Conservation (phyloP, 64 coral and sea anemone genomes). For the Orbicella faveolata region DNA sequence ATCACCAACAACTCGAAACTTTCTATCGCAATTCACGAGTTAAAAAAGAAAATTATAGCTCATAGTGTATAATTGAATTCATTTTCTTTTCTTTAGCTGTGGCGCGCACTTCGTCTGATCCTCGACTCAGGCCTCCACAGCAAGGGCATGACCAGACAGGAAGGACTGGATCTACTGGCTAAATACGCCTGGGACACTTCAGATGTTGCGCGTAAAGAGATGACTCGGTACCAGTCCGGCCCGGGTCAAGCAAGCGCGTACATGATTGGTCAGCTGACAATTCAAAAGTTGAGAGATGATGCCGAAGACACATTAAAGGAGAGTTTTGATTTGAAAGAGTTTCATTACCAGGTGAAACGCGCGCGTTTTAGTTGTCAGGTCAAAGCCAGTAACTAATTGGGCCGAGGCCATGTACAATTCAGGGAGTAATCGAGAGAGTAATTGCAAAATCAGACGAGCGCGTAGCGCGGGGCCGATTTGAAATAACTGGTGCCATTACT, state of each 20-base stretch:
- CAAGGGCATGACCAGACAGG: conserved; percentile 65
- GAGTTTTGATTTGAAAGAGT: conserved; percentile 72
- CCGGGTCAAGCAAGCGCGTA: conserved; percentile 83
- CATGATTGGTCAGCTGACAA: conserved; percentile 81
- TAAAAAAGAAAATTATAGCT: background rate
- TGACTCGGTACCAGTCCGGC: conserved; percentile 87
- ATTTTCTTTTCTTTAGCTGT: conserved; percentile 60
- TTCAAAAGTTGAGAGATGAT: conserved; percentile 53
- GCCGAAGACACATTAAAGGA: conserved; percentile 43
- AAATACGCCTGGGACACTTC: conserved; percentile 95
- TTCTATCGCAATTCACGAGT: too few relatives aligned
- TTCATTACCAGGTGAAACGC: conserved; percentile 74
- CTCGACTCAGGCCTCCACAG: conserved; percentile 87
- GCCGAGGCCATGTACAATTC: too few relatives aligned
- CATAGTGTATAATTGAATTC: background rate
- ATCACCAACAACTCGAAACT: too few relatives aligned
- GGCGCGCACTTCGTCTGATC: conserved; percentile 84
- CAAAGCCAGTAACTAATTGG: too few relatives aligned
- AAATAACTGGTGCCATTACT: too few relatives aligned
- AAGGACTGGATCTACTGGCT: conserved; percentile 75
- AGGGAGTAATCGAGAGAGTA: too few relatives aligned
- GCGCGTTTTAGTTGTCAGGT: too few relatives aligned
- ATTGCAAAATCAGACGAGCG: too few relatives aligned
- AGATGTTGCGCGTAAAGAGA: conserved; percentile 82
- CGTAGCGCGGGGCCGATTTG: too few relatives aligned